phyloP scores from a whole-genome alignment of 2,888 invertebrate species.

The Phyllotreta striolata region DNA sequence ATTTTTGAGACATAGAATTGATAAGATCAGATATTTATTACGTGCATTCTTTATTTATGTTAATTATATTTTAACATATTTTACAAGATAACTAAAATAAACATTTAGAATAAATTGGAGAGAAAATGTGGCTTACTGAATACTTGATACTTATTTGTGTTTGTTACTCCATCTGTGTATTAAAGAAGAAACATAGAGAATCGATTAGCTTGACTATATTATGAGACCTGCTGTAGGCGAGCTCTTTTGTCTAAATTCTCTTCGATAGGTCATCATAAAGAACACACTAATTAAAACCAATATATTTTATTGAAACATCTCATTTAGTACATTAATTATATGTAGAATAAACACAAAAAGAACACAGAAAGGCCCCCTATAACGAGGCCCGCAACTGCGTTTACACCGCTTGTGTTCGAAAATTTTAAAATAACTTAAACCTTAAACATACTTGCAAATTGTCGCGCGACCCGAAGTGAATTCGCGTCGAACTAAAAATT shows the following conservation, averaged over 20 bases:
- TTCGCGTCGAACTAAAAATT: constrained; percentile 2
- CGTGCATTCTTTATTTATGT: no score
- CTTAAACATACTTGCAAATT: constrained; percentile 45
- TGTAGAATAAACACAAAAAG: constrained; percentile 58
- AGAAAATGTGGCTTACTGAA: background rate
- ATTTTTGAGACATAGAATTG: no score
- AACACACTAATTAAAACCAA: constrained; percentile 49
- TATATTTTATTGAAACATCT: constrained; percentile 59
- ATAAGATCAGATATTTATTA: no score
- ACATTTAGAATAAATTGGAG: background rate
- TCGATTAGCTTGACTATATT: background rate
- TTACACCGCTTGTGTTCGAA: constrained; percentile 37
- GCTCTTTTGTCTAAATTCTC: background rate
- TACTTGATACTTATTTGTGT: background rate
- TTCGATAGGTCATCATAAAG: constrained; percentile 1
- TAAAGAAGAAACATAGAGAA: background rate
- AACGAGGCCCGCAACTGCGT: constrained; percentile 55
- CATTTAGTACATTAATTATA: constrained; percentile 59
- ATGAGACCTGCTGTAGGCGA: background rate
- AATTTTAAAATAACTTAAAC: constrained; percentile 56
- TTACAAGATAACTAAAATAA: no score
- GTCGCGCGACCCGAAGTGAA: constrained; percentile 32
- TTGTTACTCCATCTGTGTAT: background rate
- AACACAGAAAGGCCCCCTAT: constrained; percentile 54
- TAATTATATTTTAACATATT: no score